A percentile compares a stretch with the other conserved stretches of the same genome.
Evolutionary conservation across 2,888 invertebrate species (phyloP).

Genomic region (Drosophila diplacantha): DNA sequence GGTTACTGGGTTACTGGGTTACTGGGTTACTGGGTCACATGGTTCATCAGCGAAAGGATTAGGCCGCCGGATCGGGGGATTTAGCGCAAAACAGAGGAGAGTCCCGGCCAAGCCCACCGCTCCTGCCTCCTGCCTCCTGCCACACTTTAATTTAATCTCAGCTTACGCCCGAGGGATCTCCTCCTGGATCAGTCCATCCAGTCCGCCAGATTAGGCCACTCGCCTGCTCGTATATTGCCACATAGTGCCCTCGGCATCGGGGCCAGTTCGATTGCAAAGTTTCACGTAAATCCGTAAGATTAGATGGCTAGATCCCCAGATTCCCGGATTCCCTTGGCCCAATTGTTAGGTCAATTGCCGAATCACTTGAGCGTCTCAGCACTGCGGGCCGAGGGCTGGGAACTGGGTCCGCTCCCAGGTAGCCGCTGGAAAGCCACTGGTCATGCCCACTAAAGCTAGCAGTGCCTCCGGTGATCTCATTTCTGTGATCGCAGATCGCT

Average conservation of each 20-base stretch:
- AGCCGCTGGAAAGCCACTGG: slow-evolving; percentile 35
- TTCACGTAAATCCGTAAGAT: slow-evolving; percentile 63
- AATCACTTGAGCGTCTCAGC: slow-evolving; percentile 48
- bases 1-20: background rate
- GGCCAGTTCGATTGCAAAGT: slow-evolving; percentile 59
- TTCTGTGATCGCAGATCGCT: slow-evolving; percentile 1
- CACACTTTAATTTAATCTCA: slow-evolving; percentile 74
- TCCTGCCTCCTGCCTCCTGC: slow-evolving; percentile 55
- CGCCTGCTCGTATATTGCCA: slow-evolving; percentile 67
- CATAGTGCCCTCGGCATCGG: slow-evolving; percentile 41
- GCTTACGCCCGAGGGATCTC: slow-evolving; percentile 48
- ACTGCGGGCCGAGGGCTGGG: background rate
- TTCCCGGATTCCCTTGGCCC: slow-evolving; percentile 38
- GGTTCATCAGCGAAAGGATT: slow-evolving; percentile 52
- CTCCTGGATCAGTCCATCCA: slow-evolving; percentile 57
- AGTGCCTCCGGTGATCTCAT: slow-evolving; percentile 31
- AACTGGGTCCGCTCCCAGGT: slow-evolving; percentile 1
- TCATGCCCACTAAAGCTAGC: slow-evolving; percentile 45
- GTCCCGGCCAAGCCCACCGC: slow-evolving; percentile 25
- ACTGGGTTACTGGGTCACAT: slow-evolving; percentile 8
- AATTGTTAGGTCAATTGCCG: slow-evolving; percentile 70
- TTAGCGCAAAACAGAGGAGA: slow-evolving; percentile 42
- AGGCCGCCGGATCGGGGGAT: slow-evolving; percentile 41
- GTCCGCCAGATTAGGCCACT: slow-evolving; percentile 45
- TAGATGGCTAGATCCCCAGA: slow-evolving; percentile 36